Percentiles rank a stretch among this genome's conserved stretches.
Evolutionary conservation across 2,797 vertebrate genomes (phyloP).

Genomic region (Takifugu ocellatus): DNA sequence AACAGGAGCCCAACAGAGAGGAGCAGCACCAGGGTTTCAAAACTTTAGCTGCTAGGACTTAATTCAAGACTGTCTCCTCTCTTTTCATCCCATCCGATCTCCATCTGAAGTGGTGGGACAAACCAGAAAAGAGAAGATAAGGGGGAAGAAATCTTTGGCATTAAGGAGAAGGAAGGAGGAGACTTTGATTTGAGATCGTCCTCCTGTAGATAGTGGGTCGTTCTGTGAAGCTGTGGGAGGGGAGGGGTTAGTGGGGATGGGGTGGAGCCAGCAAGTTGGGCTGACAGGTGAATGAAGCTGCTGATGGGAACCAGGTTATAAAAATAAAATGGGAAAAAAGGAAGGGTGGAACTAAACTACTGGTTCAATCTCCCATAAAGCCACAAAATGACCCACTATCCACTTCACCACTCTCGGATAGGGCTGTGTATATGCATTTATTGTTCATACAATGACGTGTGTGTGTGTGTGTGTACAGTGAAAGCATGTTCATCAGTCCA

Average conservation of each 20-base stretch:
- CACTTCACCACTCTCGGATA: constrained; percentile 68
- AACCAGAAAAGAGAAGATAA: constrained; percentile 8
- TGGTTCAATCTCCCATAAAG: constrained; percentile 84
- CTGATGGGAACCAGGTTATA: constrained; percentile 69
- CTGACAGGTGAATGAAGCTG: constrained; percentile 63
- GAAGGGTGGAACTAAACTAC: constrained; percentile 38
- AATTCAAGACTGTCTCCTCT: constrained; percentile 37
- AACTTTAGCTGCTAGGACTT: constrained; percentile 15
- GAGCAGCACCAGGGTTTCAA: constrained; percentile 12
- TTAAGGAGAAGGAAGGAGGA: constrained; percentile 42
- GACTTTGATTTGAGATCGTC: constrained; percentile 48
- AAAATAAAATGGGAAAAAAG: constrained; percentile 14
- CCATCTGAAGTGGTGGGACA: constrained; percentile 51
- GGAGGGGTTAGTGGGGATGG: constrained; percentile 59
- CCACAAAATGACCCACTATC: constrained; percentile 99
- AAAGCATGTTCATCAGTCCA: constrained; percentile 59
- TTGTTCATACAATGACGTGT: constrained; percentile 5
- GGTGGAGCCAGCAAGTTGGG: constrained; percentile 54
- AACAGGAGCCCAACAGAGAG: background rate
- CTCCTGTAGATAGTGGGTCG: constrained; percentile 80
- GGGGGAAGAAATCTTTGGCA: constrained; percentile 41
- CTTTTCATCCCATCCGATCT: constrained; percentile 33
- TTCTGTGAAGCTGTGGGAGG: constrained; percentile 81
- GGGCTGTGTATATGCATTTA: constrained; percentile 10
- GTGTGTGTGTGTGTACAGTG: constrained; percentile 32